Conservation (phyloP, 2,113 vertebrate genomes). For the Nycticebus coucang region DNA sequence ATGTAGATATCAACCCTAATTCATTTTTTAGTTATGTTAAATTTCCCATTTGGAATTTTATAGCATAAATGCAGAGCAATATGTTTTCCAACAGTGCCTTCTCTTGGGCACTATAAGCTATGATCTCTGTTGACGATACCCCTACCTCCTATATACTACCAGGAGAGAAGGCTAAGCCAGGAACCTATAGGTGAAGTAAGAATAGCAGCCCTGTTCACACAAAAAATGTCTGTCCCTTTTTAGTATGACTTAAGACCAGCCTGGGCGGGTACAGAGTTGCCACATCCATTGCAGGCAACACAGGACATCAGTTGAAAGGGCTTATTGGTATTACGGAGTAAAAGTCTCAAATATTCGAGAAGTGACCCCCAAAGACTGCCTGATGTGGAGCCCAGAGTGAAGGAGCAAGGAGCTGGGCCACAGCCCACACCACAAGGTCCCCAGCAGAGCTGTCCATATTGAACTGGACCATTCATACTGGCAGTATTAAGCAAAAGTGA, state of each 20-base stretch:
- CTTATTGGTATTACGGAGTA: neutral
- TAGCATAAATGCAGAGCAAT: neutral
- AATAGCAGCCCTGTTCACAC: neutral
- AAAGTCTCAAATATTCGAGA: neutral
- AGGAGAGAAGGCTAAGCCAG: neutral
- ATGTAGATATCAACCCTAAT: neutral
- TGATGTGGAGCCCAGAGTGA: neutral
- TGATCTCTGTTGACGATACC: neutral
- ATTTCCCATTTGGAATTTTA: neutral
- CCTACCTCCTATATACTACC: neutral
- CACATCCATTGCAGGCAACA: neutral
- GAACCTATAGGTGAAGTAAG: neutral
- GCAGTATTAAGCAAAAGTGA: neutral
- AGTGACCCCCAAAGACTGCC: neutral
- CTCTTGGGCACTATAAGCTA: neutral
- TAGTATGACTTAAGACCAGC: neutral
- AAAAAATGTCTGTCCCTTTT: neutral
- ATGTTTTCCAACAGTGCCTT: neutral
- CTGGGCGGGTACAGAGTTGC: neutral
- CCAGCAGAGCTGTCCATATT: neutral
- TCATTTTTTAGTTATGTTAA: slow-evolving; percentile 31
- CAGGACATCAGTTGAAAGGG: neutral
- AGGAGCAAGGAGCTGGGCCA: neutral
- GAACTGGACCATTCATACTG: neutral
- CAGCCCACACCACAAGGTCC: neutral